Percentiles rank a stretch among this genome's conserved stretches.
These are phyloP conservation scores for Dasyornis broadbenti DNA, from an alignment of 2,113 vertebrate genomes.

Conservation along the genomic window DNA sequence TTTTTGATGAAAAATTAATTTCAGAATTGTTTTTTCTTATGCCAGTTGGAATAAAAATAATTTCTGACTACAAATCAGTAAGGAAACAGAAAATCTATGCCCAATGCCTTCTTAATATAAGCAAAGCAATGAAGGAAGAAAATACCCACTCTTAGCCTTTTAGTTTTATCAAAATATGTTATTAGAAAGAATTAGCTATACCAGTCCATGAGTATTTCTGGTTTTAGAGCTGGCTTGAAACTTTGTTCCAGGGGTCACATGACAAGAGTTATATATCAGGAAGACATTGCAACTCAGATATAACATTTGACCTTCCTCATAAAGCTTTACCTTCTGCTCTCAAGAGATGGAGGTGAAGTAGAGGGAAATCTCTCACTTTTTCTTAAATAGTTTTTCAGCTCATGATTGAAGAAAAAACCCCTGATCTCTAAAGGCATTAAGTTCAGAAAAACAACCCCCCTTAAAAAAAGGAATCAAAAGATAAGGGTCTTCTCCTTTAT, in stretches of 20 bases:
- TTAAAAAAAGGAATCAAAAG: not conserved
- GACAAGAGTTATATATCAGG: not conserved
- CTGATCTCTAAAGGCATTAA: not conserved
- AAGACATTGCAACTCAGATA: not conserved
- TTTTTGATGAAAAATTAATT: not conserved
- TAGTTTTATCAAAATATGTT: not conserved
- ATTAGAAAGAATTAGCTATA: not conserved
- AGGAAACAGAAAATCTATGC: not conserved
- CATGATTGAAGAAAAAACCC: not conserved
- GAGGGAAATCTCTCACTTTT: not conserved
- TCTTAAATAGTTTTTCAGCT: not conserved
- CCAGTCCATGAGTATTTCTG: not conserved
- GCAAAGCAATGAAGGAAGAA: not conserved
- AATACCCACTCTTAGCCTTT: not conserved
- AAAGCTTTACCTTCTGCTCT: not conserved
- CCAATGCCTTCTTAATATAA: not conserved
- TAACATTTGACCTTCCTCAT: not conserved
- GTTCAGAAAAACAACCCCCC: not conserved
- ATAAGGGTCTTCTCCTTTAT: not conserved
- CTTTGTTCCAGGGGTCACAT: not conserved
- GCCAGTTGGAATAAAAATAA: not conserved
- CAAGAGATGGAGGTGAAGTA: not conserved
- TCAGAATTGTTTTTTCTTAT: not conserved
- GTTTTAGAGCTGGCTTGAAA: not conserved
- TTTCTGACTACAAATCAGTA: not conserved